phyloP scores from a whole-genome alignment of 2,888 invertebrate species.

The Plutella xylostella region DNA sequence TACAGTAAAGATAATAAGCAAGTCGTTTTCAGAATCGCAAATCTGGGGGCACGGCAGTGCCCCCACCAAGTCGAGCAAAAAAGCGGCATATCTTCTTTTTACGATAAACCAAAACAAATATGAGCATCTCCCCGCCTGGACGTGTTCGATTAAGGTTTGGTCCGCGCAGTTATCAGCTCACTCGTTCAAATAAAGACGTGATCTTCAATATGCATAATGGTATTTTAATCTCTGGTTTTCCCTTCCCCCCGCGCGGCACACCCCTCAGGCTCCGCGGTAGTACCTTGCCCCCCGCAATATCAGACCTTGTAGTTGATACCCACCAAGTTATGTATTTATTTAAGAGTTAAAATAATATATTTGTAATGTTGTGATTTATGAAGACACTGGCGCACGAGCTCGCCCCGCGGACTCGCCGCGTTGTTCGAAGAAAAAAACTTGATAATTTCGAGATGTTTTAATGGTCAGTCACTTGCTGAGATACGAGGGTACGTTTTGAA shows the following conservation, averaged over 20 bases:
- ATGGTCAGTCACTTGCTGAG: constrained; percentile 13
- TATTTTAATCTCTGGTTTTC: too few species aligned
- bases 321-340: constrained; percentile 26
- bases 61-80: too few species aligned
- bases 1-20: neutral
- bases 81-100: neutral
- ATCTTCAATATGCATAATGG: too few species aligned
- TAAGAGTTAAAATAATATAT: constrained; percentile 47
- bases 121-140: neutral
- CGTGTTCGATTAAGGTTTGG: neutral
- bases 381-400: constrained; percentile 34
- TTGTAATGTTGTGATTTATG: constrained; percentile 50
- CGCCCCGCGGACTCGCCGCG: too few species aligned
- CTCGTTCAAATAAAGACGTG: constrained; percentile 38
- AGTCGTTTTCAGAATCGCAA: too few species aligned
- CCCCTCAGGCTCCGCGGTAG: neutral
- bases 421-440: too few species aligned
- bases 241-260: too few species aligned
- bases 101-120: neutral
- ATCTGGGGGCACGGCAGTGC: too few species aligned
- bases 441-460: constrained; percentile 14
- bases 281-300: too few species aligned
- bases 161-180: constrained; percentile 7
- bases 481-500: neutral
- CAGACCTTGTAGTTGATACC: too few species aligned